Conservation (phyloP, 2,888 invertebrate genomes). For the Trisateles emortualis region DNA sequence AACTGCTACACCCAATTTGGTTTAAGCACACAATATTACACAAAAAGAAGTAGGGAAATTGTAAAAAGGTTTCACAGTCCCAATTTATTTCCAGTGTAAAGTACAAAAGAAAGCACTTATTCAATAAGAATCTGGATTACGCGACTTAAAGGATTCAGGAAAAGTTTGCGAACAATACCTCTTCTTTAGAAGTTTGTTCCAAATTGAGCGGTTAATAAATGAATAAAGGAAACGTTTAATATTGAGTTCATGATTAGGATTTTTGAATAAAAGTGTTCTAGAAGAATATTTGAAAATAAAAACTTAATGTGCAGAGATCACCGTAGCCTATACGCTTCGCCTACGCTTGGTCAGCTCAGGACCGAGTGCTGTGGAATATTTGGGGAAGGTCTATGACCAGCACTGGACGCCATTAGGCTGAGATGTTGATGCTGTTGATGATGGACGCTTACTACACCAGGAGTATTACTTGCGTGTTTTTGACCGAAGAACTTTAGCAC, state of each 20-base stretch:
- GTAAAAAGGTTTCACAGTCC: slow-evolving; percentile 17
- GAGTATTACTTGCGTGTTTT: no score
- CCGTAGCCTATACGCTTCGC: no score
- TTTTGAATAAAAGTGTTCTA: neutral
- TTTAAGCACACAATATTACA: slow-evolving; percentile 19
- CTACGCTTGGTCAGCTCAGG: no score
- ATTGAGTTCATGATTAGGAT: no score
- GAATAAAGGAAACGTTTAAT: slow-evolving; percentile 8
- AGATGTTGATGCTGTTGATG: no score
- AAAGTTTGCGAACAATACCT: slow-evolving; percentile 17
- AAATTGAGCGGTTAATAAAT: slow-evolving; percentile 26
- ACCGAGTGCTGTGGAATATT: no score
- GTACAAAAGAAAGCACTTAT: slow-evolving; percentile 37
- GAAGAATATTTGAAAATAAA: no score
- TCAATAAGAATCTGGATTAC: slow-evolving; percentile 32
- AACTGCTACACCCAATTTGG: slow-evolving; percentile 10
- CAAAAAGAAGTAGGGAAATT: slow-evolving; percentile 14
- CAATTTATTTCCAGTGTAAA: slow-evolving; percentile 29
- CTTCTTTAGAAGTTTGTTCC: slow-evolving; percentile 25
- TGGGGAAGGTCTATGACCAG: no score
- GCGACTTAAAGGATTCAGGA: slow-evolving; percentile 16
- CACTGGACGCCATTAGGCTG: no score
- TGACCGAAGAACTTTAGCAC: no score
- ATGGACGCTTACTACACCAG: no score
- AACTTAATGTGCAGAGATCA: no score